Evolutionary conservation across 2,888 invertebrate species (phyloP).

Genomic region (Machimus atricapillus): DNA sequence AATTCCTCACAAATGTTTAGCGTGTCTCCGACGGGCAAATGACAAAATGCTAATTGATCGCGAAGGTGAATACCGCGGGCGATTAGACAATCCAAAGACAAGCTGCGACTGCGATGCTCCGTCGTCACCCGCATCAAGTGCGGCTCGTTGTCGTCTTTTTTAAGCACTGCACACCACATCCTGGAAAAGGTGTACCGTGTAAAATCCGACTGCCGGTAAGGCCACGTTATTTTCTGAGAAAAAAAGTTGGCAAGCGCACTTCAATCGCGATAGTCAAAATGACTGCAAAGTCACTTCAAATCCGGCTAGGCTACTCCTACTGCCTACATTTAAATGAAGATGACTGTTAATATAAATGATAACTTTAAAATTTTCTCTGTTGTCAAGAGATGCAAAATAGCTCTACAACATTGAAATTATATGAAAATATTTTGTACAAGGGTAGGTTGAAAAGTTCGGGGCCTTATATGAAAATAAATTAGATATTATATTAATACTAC

Average conservation of each 20-base stretch:
- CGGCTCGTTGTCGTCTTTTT: neutral
- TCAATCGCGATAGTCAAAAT: neutral
- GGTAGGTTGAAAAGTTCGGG: too few species aligned
- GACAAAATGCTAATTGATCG: slow-evolving; percentile 1
- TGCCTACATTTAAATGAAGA: neutral
- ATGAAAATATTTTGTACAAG: too few species aligned
- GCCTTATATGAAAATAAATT: too few species aligned
- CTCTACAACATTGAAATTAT: neutral
- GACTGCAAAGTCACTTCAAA: neutral
- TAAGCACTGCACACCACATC: neutral
- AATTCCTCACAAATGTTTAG: neutral
- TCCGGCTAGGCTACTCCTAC: neutral
- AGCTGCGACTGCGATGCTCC: neutral
- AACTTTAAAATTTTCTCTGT: neutral
- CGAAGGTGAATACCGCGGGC: neutral
- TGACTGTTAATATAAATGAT: neutral
- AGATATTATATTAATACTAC: too few species aligned
- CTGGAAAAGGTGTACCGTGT: neutral
- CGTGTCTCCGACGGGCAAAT: neutral
- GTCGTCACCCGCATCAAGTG: neutral
- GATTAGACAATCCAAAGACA: neutral
- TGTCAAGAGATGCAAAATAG: neutral
- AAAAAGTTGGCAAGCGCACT: neutral
- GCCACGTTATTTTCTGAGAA: neutral
- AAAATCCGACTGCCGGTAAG: neutral